Conservation (phyloP, 2,888 invertebrate genomes). For the Trachelus iudaicus region DNA sequence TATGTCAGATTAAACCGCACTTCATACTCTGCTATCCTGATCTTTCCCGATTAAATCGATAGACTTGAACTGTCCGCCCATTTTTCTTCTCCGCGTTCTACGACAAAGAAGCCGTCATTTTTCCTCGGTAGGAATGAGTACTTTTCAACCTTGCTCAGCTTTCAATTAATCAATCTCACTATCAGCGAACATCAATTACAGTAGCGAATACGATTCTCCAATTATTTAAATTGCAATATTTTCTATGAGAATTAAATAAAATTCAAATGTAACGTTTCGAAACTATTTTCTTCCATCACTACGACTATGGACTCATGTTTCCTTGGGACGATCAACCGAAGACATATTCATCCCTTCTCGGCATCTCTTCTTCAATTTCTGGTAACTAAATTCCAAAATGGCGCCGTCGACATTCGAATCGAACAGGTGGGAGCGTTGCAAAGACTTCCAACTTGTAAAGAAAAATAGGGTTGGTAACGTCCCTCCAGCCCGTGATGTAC, state of each 20-base stretch:
- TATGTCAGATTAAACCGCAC: slow-evolving; percentile 32
- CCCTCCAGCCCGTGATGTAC: background rate
- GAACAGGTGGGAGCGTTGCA: background rate
- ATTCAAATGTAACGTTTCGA: background rate
- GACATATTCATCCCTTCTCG: background rate
- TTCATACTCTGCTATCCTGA: slow-evolving; percentile 40
- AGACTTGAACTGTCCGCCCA: slow-evolving; percentile 27
- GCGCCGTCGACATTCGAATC: background rate
- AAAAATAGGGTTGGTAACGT: background rate
- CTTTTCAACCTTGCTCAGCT: no score
- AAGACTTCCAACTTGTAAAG: background rate
- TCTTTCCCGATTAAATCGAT: slow-evolving; percentile 50
- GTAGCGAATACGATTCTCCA: background rate
- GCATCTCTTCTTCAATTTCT: background rate
- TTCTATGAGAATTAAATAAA: background rate
- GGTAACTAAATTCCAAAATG: background rate
- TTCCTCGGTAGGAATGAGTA: background rate
- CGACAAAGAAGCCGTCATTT: background rate
- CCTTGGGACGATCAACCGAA: background rate
- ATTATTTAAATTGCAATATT: background rate
- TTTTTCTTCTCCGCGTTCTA: background rate
- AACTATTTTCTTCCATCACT: background rate
- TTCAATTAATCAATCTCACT: no score
- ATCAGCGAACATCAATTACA: background rate
- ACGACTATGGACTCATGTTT: background rate